Evolutionary conservation across 2,888 invertebrate genomes (phyloP), one percentile per base, ranked within the genome.

Genomic region (Artemia sinica): DNA sequence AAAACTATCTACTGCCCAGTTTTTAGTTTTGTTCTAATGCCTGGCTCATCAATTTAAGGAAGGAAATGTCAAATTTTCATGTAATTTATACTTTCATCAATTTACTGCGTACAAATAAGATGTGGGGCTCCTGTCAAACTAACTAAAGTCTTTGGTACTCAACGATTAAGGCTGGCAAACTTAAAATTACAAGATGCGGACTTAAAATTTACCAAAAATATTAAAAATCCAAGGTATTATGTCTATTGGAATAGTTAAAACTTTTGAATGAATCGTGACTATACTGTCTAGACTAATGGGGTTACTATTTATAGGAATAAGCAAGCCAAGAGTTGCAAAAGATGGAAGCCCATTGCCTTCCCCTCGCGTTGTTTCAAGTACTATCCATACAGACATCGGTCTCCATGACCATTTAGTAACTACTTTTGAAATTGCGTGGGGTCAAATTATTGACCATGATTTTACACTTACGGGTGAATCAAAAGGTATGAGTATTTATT

Each of bases 361-460:
- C 71, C 82, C 89, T 0, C 81, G 91, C 52, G 76, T 80, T 10
- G 83, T 89, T 63, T 89, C 89, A 69, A 79, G 81, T 8, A 76
- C 77, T 0, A 75, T 90, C 0, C 80, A 90, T 58, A 84, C 85
- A 72, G 82, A 84, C 71, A 79, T 79, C 1, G 82, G 83, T 75
- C 79, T 81, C 66, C 84, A 83, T 13, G 83, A 85, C 72, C 73
- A 73, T 70, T 74, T 72, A 74, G 91, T 91, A 68, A 92, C 92
- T 50, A 90, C 91, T 74, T 89, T 92, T 88, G 86, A 92, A 70
- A 88, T 89, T 74, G 91, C 91, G 18, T 79, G 79, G 78, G 80
- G 80, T 10, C 80, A 80, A 73, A 77, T 80, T 68, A 75, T 80
- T 66, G 80, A 80, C 73, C 80, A 80, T 72, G 80, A 80, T 72